Conservation (phyloP, 2,113 vertebrate genomes). For the Neodon shergylaensis region DNA sequence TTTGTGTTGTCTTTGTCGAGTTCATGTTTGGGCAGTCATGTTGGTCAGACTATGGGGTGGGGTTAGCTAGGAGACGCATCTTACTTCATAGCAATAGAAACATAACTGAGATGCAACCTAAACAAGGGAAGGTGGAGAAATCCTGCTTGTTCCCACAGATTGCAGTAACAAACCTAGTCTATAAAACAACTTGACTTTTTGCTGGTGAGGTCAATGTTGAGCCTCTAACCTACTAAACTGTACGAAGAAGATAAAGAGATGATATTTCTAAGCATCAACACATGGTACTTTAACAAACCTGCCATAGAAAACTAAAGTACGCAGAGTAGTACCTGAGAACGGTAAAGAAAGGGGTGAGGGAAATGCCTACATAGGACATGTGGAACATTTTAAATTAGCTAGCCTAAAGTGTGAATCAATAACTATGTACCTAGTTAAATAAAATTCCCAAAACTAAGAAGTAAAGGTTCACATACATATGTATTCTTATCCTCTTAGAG, state of each 20-base stretch:
- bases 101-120: background rate
- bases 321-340: background rate
- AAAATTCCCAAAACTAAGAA: constrained; percentile 22
- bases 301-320: background rate
- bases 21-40: background rate
- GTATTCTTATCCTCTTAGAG: background rate
- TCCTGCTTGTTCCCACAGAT: background rate
- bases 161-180: background rate
- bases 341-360: background rate
- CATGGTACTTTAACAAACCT: background rate
- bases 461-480: background rate
- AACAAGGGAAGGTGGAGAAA: background rate
- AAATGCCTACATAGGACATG: background rate
- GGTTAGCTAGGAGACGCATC: background rate
- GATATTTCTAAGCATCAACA: background rate
- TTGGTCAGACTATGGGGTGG: background rate
- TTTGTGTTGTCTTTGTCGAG: background rate
- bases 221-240: background rate
- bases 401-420: background rate
- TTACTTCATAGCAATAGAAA: background rate
- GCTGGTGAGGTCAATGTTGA: background rate
- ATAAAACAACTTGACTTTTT: background rate
- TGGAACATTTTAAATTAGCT: background rate
- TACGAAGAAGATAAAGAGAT: background rate
- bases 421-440: background rate